Evolutionary conservation across 1,140 invertebrate genomes (phyloP), one percentile per base, ranked within the genome.

Genomic region (Akabosia matsudoensis): DNA sequence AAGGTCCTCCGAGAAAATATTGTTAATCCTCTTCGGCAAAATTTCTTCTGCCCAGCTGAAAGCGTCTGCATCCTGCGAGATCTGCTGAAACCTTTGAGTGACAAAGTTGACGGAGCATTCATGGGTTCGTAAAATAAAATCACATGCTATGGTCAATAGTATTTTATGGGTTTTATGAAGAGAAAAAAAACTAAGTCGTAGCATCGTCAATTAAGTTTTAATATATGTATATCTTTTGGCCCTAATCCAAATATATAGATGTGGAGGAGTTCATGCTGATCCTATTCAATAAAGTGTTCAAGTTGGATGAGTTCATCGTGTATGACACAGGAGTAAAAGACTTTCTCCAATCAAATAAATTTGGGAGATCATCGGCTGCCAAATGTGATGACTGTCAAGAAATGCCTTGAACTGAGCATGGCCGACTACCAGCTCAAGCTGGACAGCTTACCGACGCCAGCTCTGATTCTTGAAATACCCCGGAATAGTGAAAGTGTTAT

Each of bases 261-360:
- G 76, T 78, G 0, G 76, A 78, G 52, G 76, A 78, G 33, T 78
- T 78, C 22, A 74, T 78, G 76, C 33, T 71, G 18, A 70, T 78
- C 26, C 33, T 78, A 1, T 78, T 78, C 45, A 56, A 77, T 33
- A 72, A 74, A 71, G 73, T 78, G 0, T 78, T 71, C 33, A 56
- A 74, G 4, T 18, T 78, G 18, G 37, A 78, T 34, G 76, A 78
- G 45, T 78, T 78, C 26, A 78, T 78, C 33, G 33, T 61, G 4
- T 78, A 78, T 51, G 76, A 78, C 28, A 78, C 10, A n/a, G 64
- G 72, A 1, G 76, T 74, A 14, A 74, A 74, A 33, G 76, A 78
- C 24, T 78, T 33, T 45, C 61, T 78, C n/a, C 76, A 78, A n/a
- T 28, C 76, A 78, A 30, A 78, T 78, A 28, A 74, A 74, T 72